phyloP scores from a whole-genome alignment of 1,140 invertebrate genomes.

The Euglossa dilemma region DNA sequence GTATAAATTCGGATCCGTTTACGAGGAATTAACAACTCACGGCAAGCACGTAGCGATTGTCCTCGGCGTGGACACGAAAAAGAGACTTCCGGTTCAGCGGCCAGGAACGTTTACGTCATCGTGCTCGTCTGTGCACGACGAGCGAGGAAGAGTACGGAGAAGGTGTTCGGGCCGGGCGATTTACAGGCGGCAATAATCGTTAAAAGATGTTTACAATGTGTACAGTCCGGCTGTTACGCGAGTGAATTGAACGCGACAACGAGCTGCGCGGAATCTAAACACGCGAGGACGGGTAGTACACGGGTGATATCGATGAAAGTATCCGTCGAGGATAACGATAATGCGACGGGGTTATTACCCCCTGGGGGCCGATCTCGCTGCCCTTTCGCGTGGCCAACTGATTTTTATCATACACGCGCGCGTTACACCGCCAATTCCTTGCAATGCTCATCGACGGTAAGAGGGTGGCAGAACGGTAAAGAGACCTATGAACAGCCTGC shows the following conservation, averaged over 20 bases:
- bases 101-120: not conserved
- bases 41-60: not conserved
- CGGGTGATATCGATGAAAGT: constrained; percentile 31
- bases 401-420: constrained; percentile 62
- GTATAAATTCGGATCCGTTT: not conserved
- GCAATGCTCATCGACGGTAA: constrained; percentile 37
- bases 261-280: constrained; percentile 22
- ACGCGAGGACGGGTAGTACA: constrained; percentile 5
- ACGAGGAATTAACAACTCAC: not conserved
- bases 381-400: constrained; percentile 60
- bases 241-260: constrained; percentile 16
- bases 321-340: constrained; percentile 54
- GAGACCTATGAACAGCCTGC: not conserved
- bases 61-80: too few species aligned
- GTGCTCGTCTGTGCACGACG: not conserved
- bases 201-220: constrained; percentile 23
- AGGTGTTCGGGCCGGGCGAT: not conserved
- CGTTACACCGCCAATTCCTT: constrained; percentile 57
- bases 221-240: not conserved
- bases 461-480: not conserved
- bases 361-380: constrained; percentile 31
- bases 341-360: constrained; percentile 45
- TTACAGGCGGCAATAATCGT: constrained; percentile 26
- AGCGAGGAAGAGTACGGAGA: not conserved
- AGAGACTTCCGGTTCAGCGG: not conserved